These are phyloP conservation scores for Odontomyia ornata DNA, from an alignment of 2,888 invertebrate species.

Conservation along the genomic window DNA sequence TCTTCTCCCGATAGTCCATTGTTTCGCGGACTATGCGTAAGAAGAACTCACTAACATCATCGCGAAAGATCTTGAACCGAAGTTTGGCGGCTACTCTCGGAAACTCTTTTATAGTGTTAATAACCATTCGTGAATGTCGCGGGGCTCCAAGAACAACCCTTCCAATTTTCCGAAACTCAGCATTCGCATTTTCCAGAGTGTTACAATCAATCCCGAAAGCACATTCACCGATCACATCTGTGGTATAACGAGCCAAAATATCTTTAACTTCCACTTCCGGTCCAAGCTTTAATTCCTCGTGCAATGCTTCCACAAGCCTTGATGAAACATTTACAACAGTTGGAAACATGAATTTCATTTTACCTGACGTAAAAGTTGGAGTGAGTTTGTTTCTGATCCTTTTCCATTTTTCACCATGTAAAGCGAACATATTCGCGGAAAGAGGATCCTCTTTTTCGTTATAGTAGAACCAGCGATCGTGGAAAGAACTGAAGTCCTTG, in stretches of 20 bases:
- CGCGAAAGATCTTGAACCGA: constrained; percentile 52
- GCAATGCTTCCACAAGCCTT: constrained; percentile 48
- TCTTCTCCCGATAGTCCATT: constrained; percentile 60
- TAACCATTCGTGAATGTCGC: constrained; percentile 14
- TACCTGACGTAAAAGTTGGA: constrained; percentile 63
- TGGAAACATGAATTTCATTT: constrained; percentile 61
- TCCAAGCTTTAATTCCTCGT: constrained; percentile 47
- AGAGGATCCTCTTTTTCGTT: constrained; percentile 57
- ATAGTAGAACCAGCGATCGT: constrained; percentile 54
- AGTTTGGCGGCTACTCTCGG: background rate
- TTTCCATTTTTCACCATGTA: constrained; percentile 61
- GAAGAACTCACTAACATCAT: constrained; percentile 57
- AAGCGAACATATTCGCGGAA: constrained; percentile 54
- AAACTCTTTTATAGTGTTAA: constrained; percentile 13
- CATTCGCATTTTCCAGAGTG: constrained; percentile 56
- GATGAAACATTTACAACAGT: constrained; percentile 54
- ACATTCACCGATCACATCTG: constrained; percentile 63
- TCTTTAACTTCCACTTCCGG: constrained; percentile 55
- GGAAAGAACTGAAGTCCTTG: constrained; percentile 56
- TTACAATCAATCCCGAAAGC: constrained; percentile 63
- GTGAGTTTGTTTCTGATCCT: constrained; percentile 59
- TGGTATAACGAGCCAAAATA: constrained; percentile 60
- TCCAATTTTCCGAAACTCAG: constrained; percentile 55
- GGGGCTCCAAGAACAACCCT: constrained; percentile 46
- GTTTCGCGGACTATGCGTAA: constrained; percentile 59